These are phyloP conservation scores for Drosophila greeni DNA, from an alignment of 2,888 invertebrate genomes.

Conservation along the genomic window DNA sequence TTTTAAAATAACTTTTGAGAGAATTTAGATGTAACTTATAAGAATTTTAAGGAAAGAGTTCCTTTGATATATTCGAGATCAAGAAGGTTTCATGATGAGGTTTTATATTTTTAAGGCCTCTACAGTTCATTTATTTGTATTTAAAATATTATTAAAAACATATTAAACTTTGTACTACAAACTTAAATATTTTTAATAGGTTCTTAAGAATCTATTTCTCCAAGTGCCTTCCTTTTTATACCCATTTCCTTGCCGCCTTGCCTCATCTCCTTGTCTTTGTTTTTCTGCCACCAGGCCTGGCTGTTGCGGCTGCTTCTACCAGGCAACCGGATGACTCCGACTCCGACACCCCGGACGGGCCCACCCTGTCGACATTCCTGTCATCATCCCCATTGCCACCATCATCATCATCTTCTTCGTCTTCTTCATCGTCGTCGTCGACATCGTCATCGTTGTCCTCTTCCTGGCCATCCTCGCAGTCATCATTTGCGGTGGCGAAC, in stretches of 20 bases:
- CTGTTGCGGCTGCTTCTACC: constrained; percentile 43
- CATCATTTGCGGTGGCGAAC: constrained; percentile 39
- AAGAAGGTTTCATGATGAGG: too few relatives aligned
- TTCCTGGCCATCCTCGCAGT: constrained; percentile 18
- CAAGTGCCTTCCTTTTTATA: constrained; percentile 7
- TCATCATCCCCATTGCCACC: constrained; percentile 21
- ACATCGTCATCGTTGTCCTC: background rate
- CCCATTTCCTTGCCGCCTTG: background rate
- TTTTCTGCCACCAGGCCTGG: constrained; percentile 47
- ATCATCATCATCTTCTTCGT: constrained; percentile 8
- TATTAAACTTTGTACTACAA: background rate
- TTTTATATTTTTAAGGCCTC: background rate
- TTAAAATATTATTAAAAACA: background rate
- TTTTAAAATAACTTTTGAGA: background rate
- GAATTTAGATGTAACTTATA: background rate
- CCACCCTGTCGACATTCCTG: constrained; percentile 37
- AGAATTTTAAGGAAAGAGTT: too few relatives aligned
- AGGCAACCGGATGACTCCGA: constrained; percentile 41
- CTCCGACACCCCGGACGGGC: constrained; percentile 41
- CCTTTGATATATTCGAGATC: background rate
- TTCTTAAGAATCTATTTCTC: constrained; percentile 10
- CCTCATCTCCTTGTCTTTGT: constrained; percentile 21
- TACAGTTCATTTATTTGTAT: too few relatives aligned
- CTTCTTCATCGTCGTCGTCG: background rate
- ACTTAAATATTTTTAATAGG: background rate